Evolutionary conservation across 2,113 vertebrate genomes (phyloP).

Genomic region (Guaruba guarouba): DNA sequence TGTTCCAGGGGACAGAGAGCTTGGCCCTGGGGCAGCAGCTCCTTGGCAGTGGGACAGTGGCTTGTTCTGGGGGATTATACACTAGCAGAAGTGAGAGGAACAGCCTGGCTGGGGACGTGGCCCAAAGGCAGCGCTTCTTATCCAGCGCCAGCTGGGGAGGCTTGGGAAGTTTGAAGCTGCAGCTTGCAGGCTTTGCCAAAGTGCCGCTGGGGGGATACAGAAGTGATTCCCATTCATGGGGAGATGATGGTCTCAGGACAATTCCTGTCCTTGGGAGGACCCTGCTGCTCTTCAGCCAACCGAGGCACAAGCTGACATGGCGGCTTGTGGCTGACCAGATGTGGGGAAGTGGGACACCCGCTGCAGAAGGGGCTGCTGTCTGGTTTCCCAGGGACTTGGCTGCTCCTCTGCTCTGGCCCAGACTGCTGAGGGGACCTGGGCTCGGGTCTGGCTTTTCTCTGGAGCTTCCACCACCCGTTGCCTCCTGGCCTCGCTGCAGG

Average conservation of each 20-base stretch:
- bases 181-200: background rate
- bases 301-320: background rate
- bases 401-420: background rate
- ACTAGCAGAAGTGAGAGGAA: background rate
- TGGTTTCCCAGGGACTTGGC: constrained; percentile 35
- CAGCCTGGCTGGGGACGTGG: background rate
- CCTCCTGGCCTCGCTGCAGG: background rate
- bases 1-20: background rate
- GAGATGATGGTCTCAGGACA: rapidly evolving
- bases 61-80: background rate
- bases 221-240: background rate
- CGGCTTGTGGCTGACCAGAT: background rate
- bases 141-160: background rate
- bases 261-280: background rate
- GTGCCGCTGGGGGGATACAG: background rate
- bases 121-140: background rate
- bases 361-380: background rate
- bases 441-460: background rate
- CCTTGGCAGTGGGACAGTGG: constrained; percentile 20
- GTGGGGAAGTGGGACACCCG: background rate
- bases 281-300: background rate
- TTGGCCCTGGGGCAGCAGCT: background rate
- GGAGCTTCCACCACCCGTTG: background rate
- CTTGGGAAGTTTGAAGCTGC: background rate
- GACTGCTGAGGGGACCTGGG: background rate